Base-by-base conservation (phyloP, 1,140 invertebrate species). In the Steinernema khuongi region DNA sequence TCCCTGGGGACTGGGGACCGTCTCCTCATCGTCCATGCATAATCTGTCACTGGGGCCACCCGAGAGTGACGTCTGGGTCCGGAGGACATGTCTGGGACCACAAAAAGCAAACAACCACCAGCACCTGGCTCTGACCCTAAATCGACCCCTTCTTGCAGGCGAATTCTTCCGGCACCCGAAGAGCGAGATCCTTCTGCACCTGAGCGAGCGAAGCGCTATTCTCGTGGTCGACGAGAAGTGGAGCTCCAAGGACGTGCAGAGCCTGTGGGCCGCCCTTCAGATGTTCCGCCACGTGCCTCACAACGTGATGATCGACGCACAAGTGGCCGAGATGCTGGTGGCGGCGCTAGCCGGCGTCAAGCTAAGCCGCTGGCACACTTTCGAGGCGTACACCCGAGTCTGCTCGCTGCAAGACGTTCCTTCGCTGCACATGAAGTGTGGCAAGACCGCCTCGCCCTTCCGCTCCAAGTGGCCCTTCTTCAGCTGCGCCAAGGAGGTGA, bases 191-290 rank as follows among this genome's bases (percentile, higher is more conserved):
- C 50, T 60, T 4, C 50, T 60, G 14, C 50, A 60, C 50, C 14
- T 60, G 14, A 60, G 50, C 50, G 50, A 60, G 11, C 50, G 50
- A 60, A 60, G 50, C 50, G 50, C 50, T 14, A 60, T 60, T 60
- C 50, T 60, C 50, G 50, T 60, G 22, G 50, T 60, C 26, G 50
- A 60, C 50, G 50, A 60, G 50, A 60, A 60, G 50, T 60, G 50
- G 50, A n/a, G 14, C 50, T 7, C 50, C 14, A 60, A 60, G 50
- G 50, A 60, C 26, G 50, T 60, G 4, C 2, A 14, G 7, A 60
- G 7, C 7, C 50, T 60, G 11, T 60, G 50, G 50, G 50, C 50
- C 50, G 50, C 50, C 14, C 50, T 60, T 60, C 50, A 60, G 50
- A 60, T 60, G 50, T 60, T 60, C 50, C 50, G 50, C 19, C 11